phyloP scores from a whole-genome alignment of 2,113 vertebrate genomes.

The Rhadina sibilatrix region DNA sequence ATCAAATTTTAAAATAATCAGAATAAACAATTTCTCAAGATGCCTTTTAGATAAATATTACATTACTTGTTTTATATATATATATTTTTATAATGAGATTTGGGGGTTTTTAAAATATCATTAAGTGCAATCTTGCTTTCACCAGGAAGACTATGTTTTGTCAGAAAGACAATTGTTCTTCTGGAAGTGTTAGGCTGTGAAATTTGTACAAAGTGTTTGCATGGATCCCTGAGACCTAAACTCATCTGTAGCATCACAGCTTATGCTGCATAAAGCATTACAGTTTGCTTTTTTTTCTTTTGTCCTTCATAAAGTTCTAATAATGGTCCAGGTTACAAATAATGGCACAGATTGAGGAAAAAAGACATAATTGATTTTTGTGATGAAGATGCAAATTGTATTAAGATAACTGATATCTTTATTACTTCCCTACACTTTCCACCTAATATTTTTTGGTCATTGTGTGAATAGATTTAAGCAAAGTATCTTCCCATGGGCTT shows the following conservation, averaged over 20 bases:
- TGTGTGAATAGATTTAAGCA: background rate
- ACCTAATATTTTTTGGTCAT: background rate
- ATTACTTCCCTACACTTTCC: background rate
- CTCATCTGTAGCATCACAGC: background rate
- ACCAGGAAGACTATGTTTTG: background rate
- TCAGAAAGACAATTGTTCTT: background rate
- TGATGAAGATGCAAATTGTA: background rate
- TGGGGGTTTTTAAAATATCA: rapidly evolving
- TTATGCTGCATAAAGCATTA: rapidly evolving
- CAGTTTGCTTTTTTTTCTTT: background rate
- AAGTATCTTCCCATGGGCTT: background rate
- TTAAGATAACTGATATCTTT: background rate
- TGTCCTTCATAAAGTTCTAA: background rate
- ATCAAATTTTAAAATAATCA: background rate
- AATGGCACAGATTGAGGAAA: background rate
- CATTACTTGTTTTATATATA: background rate
- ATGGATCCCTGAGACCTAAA: background rate
- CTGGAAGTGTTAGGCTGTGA: background rate
- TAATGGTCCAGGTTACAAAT: background rate
- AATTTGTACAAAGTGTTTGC: background rate
- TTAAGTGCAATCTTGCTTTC: background rate
- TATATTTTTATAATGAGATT: background rate
- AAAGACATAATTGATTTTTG: background rate
- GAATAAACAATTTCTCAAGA: background rate
- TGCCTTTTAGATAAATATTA: background rate